phyloP scores from a whole-genome alignment of 2,113 vertebrate species.

The Cygnus atratus region DNA sequence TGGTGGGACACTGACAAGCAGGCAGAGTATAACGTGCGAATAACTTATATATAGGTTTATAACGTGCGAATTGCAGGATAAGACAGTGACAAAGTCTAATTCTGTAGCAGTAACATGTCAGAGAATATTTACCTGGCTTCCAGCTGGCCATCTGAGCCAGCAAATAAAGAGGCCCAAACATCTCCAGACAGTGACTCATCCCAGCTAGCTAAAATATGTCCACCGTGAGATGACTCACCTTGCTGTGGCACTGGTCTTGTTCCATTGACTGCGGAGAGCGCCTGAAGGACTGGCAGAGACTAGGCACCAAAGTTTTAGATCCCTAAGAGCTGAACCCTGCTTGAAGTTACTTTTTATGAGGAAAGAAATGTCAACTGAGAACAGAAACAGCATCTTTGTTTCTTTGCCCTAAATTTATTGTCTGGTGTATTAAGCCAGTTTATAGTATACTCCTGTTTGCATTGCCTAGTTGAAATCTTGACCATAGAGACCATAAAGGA shows the following conservation, averaged over 20 bases:
- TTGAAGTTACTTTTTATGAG: background rate
- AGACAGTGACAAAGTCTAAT: background rate
- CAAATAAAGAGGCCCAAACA: background rate
- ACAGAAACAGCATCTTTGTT: background rate
- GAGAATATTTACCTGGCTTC: background rate
- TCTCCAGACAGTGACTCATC: background rate
- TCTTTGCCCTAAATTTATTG: background rate
- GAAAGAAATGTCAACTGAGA: background rate
- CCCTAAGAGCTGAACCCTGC: background rate
- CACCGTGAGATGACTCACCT: background rate
- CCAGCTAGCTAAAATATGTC: background rate
- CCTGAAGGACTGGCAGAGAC: background rate
- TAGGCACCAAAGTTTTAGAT: background rate
- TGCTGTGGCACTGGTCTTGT: fast-evolving
- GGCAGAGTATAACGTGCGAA: background rate
- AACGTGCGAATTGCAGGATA: background rate
- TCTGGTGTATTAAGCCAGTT: background rate
- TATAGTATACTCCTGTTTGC: background rate
- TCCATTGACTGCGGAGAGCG: background rate
- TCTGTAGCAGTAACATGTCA: background rate
- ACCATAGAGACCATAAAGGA: background rate
- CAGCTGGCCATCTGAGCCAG: background rate
- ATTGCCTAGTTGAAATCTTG: background rate
- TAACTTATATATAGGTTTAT: no score
- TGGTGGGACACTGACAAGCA: background rate